Evolutionary conservation across 2,113 vertebrate species (phyloP), one percentile per base, ranked within the genome.

Genomic region (Calyptomena viridis): DNA sequence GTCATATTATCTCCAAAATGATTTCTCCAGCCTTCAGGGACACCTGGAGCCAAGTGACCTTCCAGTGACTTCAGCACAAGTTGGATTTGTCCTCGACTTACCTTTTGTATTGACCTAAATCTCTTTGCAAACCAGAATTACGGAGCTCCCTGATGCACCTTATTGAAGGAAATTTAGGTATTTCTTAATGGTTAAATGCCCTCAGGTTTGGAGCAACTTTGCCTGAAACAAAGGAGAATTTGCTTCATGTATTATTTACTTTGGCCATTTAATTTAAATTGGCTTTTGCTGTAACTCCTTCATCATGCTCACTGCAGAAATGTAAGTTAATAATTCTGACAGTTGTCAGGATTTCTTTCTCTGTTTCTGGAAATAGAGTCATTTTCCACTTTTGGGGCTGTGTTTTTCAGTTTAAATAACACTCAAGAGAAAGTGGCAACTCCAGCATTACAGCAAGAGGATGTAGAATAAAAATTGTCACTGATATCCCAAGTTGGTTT

Each of bases 161-260:
- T 84, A 60, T 8, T 83, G 82, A 88, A 79, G 75, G 85, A 85
- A 94, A 90, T 52, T 11, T 63, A 14, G 17, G 21, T 25, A 8
- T 64, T 94, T 90, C 64, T 75, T 64, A 75, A 68, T 46, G 62
- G 58, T 15, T 67, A 33, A 31, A 50, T 76, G 62, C 82, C 92
- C 88, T 85, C 20, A 85, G 71, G 9, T 50, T 83, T 37, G 58
- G 47, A 93, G 33, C 64, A 94, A 85, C 84, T 93, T 94, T 66
- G 77, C 75, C 71, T 73, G 85, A 90, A 88, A 83, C 71, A 83
- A 91, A 85, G 35, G 80, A 87, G 80, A 82, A 84, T 89, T 92
- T 92, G 33, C 81, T 90, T 95, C 94, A 93, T 93, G 2, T 39
- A 83, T 95, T 95, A 95, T 89, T 96, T 87, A 87, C 67, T 79